Base-by-base conservation (phyloP, 2,113 vertebrate species). In the Propithecus coquereli region DNA sequence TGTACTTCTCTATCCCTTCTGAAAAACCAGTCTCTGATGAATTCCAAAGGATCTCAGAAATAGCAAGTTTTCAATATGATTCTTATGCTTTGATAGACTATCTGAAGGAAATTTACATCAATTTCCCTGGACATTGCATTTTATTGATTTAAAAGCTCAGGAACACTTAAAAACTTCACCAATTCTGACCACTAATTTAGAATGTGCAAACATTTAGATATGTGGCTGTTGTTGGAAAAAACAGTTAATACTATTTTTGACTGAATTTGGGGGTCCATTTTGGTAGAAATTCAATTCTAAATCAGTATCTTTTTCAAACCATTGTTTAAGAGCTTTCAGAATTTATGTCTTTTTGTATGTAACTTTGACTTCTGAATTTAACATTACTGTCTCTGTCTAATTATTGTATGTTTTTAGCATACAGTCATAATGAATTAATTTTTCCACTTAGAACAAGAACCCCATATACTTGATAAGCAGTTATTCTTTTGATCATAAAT, bases 331-430 rank as follows among this genome's bases (percentile, higher is more conserved):
- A 71, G 25, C 22, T 54, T 25, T 81, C 27, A 87, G n/a, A 81
- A 81, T 91, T 88, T 40, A 4, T 65, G 23, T 37, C 61, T 77
- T 47, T 50, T 16, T 77, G 27, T 8, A 80, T 37, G 25, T 84
- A 80, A 93, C 18, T 76, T 96, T 96, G 77, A 91, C 7, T 88
- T 43, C n/a, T 22, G 74, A 34, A 57, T 70, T 84, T 77, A 80
- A 91, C 73, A 32, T 82, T 65, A 52, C 2, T 30, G 61, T 92
- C 45, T 71, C 37, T 63, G 16, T 43, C 5, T 87, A 45, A 17
- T 73, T 92, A 66, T 63, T 82, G 76, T 80, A 16, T 74, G 11
- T 84, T 74, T 50, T 83, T 70, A 88, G 18, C 57, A 77, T 71
- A 85, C 0, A 66, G 8, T 81, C 37, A 61, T 30, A 89, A 45